phyloP scores from a whole-genome alignment of 2,797 vertebrate genomes.

The Tamandua tetradactyla region DNA sequence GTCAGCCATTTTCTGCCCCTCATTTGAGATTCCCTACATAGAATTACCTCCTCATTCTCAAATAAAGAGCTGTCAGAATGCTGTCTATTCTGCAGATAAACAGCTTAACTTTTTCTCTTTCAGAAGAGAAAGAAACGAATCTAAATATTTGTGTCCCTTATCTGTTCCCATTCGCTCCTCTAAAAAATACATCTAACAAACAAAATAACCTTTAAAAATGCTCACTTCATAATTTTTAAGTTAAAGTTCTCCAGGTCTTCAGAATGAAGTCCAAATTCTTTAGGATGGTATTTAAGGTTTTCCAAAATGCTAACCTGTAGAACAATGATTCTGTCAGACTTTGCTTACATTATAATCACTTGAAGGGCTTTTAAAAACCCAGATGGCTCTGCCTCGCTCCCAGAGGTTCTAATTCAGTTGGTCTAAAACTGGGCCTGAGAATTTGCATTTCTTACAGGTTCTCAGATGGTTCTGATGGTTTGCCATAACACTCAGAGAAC shows the following conservation, averaged over 20 bases:
- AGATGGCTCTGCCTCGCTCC: neutral
- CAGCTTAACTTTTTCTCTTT: neutral
- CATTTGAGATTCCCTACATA: neutral
- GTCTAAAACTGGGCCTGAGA: neutral
- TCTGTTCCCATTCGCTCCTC: neutral
- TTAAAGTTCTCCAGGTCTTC: neutral
- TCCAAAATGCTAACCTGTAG: neutral
- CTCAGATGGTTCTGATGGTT: neutral
- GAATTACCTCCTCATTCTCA: neutral
- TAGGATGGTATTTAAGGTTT: neutral
- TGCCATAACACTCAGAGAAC: neutral
- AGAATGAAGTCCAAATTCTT: neutral
- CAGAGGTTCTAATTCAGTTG: neutral
- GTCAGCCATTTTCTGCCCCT: neutral
- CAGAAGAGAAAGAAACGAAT: neutral
- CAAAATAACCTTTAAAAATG: neutral
- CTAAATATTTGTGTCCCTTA: neutral
- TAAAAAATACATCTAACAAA: neutral
- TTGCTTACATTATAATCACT: neutral
- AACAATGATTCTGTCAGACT: neutral
- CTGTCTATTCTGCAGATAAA: neutral
- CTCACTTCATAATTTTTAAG: neutral
- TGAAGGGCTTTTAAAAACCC: neutral
- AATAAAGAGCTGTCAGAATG: neutral
- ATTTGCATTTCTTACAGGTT: neutral